Evolutionary conservation across 2,888 invertebrate species (phyloP), one percentile per base, ranked within the genome.

Genomic region (Lissonota sp.): DNA sequence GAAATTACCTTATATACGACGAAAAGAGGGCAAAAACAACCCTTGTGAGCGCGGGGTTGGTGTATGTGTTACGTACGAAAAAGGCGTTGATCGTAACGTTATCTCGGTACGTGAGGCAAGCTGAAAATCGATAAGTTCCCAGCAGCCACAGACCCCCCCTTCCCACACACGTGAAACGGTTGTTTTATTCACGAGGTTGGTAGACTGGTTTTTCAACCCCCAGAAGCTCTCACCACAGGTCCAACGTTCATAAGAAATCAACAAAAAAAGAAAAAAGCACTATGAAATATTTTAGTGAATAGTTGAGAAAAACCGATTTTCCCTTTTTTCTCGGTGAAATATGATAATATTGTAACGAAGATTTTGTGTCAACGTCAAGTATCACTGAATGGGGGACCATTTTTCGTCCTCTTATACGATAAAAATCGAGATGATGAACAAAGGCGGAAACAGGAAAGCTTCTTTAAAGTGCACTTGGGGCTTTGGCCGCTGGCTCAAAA

Each of bases 401-500:
- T 26, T 26, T 26, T 26, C 26, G 26, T 26, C 26, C 26, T 26
- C 26, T n/a, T 26, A 26, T 3, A 26, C 26, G 26, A 26, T 26
- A 26, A 26, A 26, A 26, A 26, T 26, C 26, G 26, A 26, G 26
- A 26, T 26, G 26, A 26, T 26, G 26, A 26, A 26, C 26, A 26
- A 26, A 26, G 26, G 26, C 26, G 26, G 26, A 26, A 26, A 26
- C 26, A 3, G 26, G 49, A 71, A 60, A 71, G 42, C 40, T 53
- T 51, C 39, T 57, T 39, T 12, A 39, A 57, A 42, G 70, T 49
- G 44, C 58, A 60, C 60, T 46, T 46, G 49, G 60, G 14, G 42
- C 57, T 71, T 40, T 57, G 40, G 16, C 14, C 53, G 60, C 60
- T 14, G 62, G 51, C 51, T 26, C 49, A 73, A 73, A 73, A 73